Base-by-base conservation (phyloP, 2,113 vertebrate genomes). In the Actenoides lindsayi region DNA sequence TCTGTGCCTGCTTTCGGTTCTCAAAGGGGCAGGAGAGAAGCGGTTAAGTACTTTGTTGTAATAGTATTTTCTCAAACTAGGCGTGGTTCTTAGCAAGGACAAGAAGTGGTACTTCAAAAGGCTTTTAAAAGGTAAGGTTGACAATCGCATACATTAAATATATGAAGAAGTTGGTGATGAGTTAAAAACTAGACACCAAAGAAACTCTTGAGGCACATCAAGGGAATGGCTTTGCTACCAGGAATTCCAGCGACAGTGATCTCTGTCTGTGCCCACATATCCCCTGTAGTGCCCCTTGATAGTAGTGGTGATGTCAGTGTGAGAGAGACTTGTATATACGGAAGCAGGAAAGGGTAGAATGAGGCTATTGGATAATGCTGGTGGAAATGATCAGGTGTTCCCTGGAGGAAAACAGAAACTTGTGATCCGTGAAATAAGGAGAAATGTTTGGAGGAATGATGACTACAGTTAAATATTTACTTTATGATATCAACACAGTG, bases 401-500 rank as follows among this genome's bases (percentile, higher is more conserved):
- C 23, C 31, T 3, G 11, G 92, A 95, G 86, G 91, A 96, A 91
- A 95, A 5, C 62, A 94, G 94, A 95, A 96, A 60, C 60, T 89
- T 19, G 16, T 93, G 67, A 35, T 37, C 68, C 68, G 60, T 94
- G 93, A 94, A 92, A 87, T 85, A 85, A 74, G 67, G 71, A 89
- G 57, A 79, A 76, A 19, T 83, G 78, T 86, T 94, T 74, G 57
- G 90, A 96, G 59, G 62, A 90, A 88, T 84, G 54, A 51, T 53
- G 64, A 23, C 65, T 81, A 39, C 48, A 44, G 75, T 89, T 89
- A 95, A 94, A 85, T 73, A 95, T 94, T 96, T 96, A 90, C 84
- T 91, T 74, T 41, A 65, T 90, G 87, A 48, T 50, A 83, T 85
- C 76, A 70, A 23, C 59, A 59, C 4, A 3, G 37, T 65, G 51